phyloP scores from a whole-genome alignment of 2,797 vertebrate species.

The Avahi laniger region DNA sequence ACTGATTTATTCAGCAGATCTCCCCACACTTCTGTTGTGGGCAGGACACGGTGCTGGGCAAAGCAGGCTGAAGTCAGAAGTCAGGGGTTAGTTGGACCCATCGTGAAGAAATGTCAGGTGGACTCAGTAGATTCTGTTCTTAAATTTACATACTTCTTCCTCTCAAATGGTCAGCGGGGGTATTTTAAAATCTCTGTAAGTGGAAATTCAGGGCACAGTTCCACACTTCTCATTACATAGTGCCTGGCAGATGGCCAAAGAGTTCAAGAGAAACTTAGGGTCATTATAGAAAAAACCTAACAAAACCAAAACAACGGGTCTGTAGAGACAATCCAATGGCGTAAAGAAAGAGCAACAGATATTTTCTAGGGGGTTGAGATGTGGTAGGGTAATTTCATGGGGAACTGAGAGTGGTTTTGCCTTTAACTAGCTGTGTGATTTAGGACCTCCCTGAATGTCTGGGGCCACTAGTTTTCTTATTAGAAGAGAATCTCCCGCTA shows the following conservation, averaged over 20 bases:
- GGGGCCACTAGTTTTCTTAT: neutral
- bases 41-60: neutral
- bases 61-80: neutral
- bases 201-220: conserved; percentile 60
- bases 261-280: neutral
- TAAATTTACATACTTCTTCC: conserved; percentile 49
- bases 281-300: conserved; percentile 36
- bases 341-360: neutral
- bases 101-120: neutral
- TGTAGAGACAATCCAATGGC: neutral
- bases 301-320: neutral
- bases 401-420: neutral
- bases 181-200: conserved; percentile 57
- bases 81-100: neutral
- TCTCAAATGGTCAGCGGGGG: conserved; percentile 49
- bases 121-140: neutral
- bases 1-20: neutral
- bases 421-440: neutral
- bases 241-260: conserved; percentile 70
- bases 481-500: neutral
- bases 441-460: neutral
- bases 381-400: neutral
- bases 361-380: neutral
- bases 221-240: conserved; percentile 75
- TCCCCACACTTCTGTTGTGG: neutral